Percentiles rank a stretch among this genome's conserved stretches.
These are phyloP conservation scores for Gymnocypris eckloni DNA, from an alignment of 2,797 vertebrate genomes.

Conservation along the genomic window DNA sequence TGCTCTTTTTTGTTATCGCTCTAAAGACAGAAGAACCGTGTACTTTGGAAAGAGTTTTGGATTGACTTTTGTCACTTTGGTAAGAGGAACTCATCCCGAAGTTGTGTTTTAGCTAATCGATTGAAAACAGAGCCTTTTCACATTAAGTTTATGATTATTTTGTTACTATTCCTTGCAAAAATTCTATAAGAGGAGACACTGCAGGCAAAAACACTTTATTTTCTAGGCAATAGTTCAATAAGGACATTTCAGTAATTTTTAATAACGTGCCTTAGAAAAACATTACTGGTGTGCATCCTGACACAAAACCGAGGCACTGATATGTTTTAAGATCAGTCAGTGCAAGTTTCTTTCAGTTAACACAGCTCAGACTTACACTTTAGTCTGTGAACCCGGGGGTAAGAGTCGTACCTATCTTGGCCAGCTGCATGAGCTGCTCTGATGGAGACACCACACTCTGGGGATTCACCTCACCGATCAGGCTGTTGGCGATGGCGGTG, in stretches of 20 bases:
- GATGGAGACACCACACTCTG: constrained; percentile 92
- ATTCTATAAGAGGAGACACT: too few relatives aligned
- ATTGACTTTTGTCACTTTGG: background rate
- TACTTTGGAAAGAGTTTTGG: background rate
- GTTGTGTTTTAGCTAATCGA: background rate
- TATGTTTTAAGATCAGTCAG: too few relatives aligned
- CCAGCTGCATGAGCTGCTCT: constrained; percentile 96
- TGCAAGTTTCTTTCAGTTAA: too few relatives aligned
- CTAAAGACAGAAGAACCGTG: background rate
- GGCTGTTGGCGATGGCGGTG: constrained; percentile 91
- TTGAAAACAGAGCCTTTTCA: background rate
- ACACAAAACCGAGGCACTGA: too few relatives aligned
- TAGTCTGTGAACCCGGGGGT: too few relatives aligned
- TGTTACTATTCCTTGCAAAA: background rate
- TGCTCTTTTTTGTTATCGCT: background rate
- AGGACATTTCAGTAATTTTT: too few relatives aligned
- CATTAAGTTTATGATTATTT: background rate
- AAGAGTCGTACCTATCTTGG: constrained; percentile 86
- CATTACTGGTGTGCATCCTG: too few relatives aligned
- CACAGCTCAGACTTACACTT: too few relatives aligned
- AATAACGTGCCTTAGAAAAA: too few relatives aligned
- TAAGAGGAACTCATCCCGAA: background rate
- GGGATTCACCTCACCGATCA: constrained; percentile 94
- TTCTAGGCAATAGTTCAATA: too few relatives aligned
- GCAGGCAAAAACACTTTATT: too few relatives aligned